Conservation (phyloP, 1,140 invertebrate species). For the Zaprionus gabonicus region DNA sequence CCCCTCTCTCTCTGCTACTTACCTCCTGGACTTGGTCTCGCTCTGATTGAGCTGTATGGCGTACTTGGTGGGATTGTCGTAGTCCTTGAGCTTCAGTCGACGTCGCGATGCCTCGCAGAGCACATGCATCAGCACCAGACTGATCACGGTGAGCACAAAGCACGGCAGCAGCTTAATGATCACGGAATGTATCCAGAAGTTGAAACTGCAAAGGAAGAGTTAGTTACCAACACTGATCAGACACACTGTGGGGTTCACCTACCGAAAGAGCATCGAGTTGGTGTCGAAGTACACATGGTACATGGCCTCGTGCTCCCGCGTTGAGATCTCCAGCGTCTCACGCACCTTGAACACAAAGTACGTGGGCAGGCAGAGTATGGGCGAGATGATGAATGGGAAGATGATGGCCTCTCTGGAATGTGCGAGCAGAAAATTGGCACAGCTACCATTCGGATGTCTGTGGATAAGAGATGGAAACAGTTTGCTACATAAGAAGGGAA, state of each 20-base stretch:
- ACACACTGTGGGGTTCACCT: not conserved
- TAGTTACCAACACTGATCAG: too few species aligned
- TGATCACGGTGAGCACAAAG: conserved; percentile 92
- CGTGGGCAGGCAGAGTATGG: conserved; percentile 92
- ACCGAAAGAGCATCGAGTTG: conserved; percentile 67
- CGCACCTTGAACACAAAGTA: conserved; percentile 89
- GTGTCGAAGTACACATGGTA: conserved; percentile 88
- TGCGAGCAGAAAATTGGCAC: conserved; percentile 78
- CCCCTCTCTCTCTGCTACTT: not conserved
- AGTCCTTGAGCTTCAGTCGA: conserved; percentile 88
- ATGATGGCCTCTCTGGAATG: conserved; percentile 90
- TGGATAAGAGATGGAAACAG: conserved; percentile 82
- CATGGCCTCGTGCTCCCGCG: conserved; percentile 80
- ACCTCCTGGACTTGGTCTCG: conserved; percentile 59
- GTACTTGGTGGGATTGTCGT: conserved; percentile 84
- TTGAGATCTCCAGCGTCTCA: conserved; percentile 81
- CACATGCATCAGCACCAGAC: conserved; percentile 91
- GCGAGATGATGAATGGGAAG: conserved; percentile 89
- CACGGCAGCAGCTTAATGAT: conserved; percentile 94
- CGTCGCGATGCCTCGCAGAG: conserved; percentile 89
- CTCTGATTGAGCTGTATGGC: conserved; percentile 58
- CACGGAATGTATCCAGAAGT: conserved; percentile 95
- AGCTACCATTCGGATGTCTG: conserved; percentile 87
- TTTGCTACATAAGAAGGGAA: conserved; percentile 74
- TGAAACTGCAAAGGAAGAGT: conserved; percentile 85